Conservation (phyloP, 2,797 vertebrate species). For the Centropyge bicolor region DNA sequence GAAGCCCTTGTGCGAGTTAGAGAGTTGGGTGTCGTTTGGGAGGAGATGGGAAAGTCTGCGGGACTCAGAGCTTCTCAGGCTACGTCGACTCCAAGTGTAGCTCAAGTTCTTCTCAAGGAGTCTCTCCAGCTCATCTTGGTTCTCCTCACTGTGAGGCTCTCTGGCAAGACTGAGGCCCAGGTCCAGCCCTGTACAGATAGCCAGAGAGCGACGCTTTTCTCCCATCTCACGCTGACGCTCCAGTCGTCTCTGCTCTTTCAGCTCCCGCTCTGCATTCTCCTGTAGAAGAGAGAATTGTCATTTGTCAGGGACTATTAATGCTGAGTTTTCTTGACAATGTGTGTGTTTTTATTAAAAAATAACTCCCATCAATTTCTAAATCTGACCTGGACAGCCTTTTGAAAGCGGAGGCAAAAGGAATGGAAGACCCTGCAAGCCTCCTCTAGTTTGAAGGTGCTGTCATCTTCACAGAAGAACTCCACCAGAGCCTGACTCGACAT, state of each 20-base stretch:
- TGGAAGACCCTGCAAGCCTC: slow-evolving; percentile 87
- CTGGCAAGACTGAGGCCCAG: slow-evolving; percentile 61
- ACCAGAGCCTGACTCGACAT: slow-evolving; percentile 85
- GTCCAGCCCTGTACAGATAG: slow-evolving; percentile 81
- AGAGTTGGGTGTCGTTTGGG: slow-evolving; percentile 47
- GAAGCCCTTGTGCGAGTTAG: slow-evolving; percentile 65
- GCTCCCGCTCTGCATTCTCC: slow-evolving; percentile 88
- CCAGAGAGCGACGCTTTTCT: slow-evolving; percentile 87
- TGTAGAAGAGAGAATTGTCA: slow-evolving; percentile 41
- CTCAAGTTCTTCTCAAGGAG: slow-evolving; percentile 86
- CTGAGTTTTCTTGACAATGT: neutral
- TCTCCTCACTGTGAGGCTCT: slow-evolving; percentile 66
- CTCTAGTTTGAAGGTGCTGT: slow-evolving; percentile 85
- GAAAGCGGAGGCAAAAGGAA: slow-evolving; percentile 86
- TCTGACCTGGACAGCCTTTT: slow-evolving; percentile 86
- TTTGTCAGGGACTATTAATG: too few species aligned
- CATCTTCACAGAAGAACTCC: slow-evolving; percentile 90
- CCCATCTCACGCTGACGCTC: slow-evolving; percentile 82
- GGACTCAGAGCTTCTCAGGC: slow-evolving; percentile 74
- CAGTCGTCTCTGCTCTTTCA: slow-evolving; percentile 85
- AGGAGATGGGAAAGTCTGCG: slow-evolving; percentile 71
- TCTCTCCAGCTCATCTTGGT: slow-evolving; percentile 85
- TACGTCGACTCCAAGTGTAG: slow-evolving; percentile 81
- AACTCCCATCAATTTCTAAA: neutral
- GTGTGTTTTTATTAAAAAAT: neutral